Percentiles rank a stretch among this genome's conserved stretches.
Evolutionary conservation across 2,113 vertebrate genomes (phyloP).

Genomic region (Sclerurus mexicanus): DNA sequence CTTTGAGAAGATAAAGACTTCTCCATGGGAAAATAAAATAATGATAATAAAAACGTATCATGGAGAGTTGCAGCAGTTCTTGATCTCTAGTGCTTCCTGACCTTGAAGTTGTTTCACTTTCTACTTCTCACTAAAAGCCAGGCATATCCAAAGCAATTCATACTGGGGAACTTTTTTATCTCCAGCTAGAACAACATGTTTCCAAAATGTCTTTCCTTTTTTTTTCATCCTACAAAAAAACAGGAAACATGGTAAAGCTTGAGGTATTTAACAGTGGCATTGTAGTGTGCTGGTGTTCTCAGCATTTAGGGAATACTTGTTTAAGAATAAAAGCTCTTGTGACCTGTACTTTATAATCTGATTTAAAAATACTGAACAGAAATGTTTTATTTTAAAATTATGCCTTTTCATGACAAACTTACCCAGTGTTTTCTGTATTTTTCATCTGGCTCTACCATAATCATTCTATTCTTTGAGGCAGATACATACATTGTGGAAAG

Average conservation of each 20-base stretch:
- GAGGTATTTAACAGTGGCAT: neutral
- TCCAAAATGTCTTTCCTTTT: neutral
- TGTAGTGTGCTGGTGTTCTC: neutral
- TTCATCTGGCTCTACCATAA: neutral
- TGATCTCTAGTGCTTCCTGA: neutral
- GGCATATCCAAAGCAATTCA: neutral
- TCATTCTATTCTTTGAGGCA: neutral
- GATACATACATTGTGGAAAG: neutral
- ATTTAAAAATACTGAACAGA: neutral
- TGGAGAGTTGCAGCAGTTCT: neutral
- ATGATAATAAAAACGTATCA: neutral
- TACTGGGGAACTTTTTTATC: neutral
- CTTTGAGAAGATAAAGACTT: neutral
- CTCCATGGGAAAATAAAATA: neutral
- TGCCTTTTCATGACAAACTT: neutral
- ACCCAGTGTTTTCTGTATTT: neutral
- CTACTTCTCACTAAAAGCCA: neutral
- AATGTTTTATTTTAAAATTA: neutral
- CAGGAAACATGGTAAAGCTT: neutral
- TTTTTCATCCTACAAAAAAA: neutral
- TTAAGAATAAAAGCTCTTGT: neutral
- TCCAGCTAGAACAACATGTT: neutral
- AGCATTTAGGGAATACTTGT: neutral
- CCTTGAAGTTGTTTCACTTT: neutral
- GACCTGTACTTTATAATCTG: neutral